Percentiles rank a stretch among this genome's conserved stretches.
These are phyloP conservation scores for Peromyscus polionotus DNA, from an alignment of 2,113 vertebrate genomes.

Conservation along the genomic window DNA sequence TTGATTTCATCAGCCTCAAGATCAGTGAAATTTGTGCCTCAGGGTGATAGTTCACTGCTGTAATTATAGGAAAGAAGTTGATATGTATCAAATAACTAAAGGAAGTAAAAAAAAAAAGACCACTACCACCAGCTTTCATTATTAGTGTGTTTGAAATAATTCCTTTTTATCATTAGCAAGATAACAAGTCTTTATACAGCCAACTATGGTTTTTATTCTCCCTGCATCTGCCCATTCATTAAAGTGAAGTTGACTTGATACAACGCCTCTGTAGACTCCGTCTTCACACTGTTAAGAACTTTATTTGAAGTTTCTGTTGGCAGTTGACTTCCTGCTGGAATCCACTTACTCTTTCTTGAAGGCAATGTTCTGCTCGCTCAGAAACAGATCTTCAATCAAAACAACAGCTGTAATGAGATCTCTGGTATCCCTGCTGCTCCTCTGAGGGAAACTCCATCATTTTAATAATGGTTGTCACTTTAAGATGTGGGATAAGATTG, in stretches of 20 bases:
- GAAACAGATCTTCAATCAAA: constrained; percentile 49
- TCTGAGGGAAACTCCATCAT: constrained; percentile 25
- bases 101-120: not conserved
- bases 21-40: not conserved
- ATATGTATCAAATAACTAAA: not conserved
- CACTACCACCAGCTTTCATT: not conserved
- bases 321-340: constrained; percentile 39
- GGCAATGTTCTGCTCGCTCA: not conserved
- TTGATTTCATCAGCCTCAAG: not conserved
- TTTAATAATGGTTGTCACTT: constrained; percentile 54
- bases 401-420: constrained; percentile 57
- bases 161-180: not conserved
- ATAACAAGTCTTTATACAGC: constrained; percentile 42
- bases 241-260: not conserved
- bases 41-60: not conserved
- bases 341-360: not conserved
- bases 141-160: constrained; percentile 7
- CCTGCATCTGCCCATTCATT: not conserved
- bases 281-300: constrained; percentile 33
- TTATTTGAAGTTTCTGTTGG: not conserved
- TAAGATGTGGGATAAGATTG: constrained; percentile 25
- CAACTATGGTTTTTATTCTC: not conserved
- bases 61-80: not conserved
- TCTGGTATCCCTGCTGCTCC: not conserved
- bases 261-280: not conserved